Evolutionary conservation across 2,888 invertebrate genomes (phyloP), one percentile per base, ranked within the genome.

Genomic region (Fabriciana adippe): DNA sequence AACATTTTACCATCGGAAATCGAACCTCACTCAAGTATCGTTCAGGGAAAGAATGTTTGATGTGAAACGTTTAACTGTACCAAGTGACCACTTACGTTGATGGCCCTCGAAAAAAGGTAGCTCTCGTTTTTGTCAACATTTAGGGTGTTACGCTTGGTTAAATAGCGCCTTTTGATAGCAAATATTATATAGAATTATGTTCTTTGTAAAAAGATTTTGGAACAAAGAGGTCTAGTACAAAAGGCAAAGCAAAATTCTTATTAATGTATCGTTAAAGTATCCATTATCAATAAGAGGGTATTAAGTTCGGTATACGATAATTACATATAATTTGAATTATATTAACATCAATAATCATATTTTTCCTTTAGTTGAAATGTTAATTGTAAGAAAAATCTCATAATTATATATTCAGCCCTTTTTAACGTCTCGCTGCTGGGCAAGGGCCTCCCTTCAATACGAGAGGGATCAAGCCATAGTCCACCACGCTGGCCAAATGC

Each of bases 31-130:
- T 72, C 31, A 60, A 74, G 72, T 63, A 66, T 41, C 67, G 64
- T 67, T 68, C 54, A 51, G 67, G 69, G 73, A 63, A 65, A 72
- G 71, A 70, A 70, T 70, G 71, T 75, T 75, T 74, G 74, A 75
- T 72, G 71, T 70, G 56, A 70, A 69, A 65, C 70, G 64, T 67
- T 72, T 72, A 72, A 57, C 68, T 66, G 60, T 61, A 64, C 66
- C 69, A 62, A 73, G 71, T 67, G 73, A 71, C 69, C 74, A 72
- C 75, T 74, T 70, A 54, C 66, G 55, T 57, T 56, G 69, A 73
- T 67, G 68, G 51, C 64, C 31, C 70, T 75, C 57, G 48, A 69
- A 53, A 64, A 55, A 67, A 64, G 64, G 69, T 69, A 64, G 61
- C 66, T 67, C 59, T 60, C 64, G 64, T 67, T 66, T 71, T 66